phyloP scores from a whole-genome alignment of 1,140 invertebrate species.

The Phenacoccus solenopsis region DNA sequence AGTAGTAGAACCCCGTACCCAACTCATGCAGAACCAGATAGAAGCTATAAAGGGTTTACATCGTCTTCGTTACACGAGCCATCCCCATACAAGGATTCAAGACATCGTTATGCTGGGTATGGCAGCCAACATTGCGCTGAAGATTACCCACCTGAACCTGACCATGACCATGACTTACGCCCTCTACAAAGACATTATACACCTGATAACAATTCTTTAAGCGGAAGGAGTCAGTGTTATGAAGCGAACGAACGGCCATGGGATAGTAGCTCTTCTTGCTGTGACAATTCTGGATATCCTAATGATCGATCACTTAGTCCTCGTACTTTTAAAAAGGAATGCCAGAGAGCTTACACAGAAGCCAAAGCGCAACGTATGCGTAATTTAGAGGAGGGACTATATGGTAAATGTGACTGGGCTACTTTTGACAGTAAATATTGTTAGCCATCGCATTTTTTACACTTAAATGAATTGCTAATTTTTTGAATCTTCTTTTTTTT shows the following conservation, averaged over 20 bases:
- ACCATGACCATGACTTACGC: too few species aligned
- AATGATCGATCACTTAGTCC: background rate
- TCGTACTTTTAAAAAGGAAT: background rate
- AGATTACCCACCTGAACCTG: background rate
- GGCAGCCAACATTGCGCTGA: background rate
- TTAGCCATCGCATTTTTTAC: too few species aligned
- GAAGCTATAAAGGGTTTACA: background rate
- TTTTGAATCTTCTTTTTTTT: too few species aligned
- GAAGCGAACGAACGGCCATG: background rate
- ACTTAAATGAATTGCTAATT: too few species aligned
- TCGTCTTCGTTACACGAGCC: background rate
- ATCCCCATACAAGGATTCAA: background rate
- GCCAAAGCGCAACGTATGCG: slow-evolving; percentile 1
- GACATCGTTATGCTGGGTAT: background rate
- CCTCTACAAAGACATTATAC: background rate
- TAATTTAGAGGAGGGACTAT: background rate
- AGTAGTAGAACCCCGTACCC: too few species aligned
- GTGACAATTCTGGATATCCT: background rate
- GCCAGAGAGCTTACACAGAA: background rate
- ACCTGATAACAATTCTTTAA: too few species aligned
- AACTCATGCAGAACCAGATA: too few species aligned
- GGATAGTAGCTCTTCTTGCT: background rate
- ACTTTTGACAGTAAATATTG: background rate
- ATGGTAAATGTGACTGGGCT: slow-evolving; percentile 8
- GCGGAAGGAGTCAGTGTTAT: too few species aligned